Conservation (phyloP, 2,797 vertebrate species). For the Phrynocephalus guinanensis region DNA sequence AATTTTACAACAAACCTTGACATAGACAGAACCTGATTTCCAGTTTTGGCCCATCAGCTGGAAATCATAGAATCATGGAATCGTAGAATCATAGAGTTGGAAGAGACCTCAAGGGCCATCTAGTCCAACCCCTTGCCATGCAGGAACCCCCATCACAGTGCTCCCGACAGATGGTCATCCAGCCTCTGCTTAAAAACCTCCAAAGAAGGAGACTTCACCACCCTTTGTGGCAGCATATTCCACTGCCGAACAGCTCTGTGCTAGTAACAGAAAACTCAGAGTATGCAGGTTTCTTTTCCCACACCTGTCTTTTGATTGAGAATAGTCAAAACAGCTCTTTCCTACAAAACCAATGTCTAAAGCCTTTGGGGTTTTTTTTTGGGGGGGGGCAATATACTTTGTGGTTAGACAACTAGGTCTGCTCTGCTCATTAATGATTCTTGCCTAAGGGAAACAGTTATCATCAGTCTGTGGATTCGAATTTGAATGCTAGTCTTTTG, state of each 20-base stretch:
- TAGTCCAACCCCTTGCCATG: too few relatives aligned
- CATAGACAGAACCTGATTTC: not conserved
- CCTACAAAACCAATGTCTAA: not conserved
- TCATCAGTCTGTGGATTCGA: not conserved
- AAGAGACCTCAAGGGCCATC: too few relatives aligned
- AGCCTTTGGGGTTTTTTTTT: not conserved
- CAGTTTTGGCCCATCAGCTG: not conserved
- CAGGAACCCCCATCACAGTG: too few relatives aligned
- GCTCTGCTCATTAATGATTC: not conserved
- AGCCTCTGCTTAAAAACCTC: too few relatives aligned
- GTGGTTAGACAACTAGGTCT: not conserved
- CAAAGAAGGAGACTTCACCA: too few relatives aligned
- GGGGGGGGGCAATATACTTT: not conserved
- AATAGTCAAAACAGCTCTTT: not conserved
- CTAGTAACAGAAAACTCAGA: not conserved
- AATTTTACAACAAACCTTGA: not conserved
- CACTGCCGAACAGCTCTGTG: not conserved
- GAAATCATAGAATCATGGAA: too few relatives aligned
- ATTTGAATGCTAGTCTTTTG: not conserved
- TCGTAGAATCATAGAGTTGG: too few relatives aligned
- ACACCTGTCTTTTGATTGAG: not conserved
- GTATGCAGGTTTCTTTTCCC: not conserved
- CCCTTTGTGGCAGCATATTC: too few relatives aligned
- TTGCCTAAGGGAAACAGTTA: not conserved
- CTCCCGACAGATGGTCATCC: too few relatives aligned